phyloP scores from a whole-genome alignment of 1,140 invertebrate genomes.

The Diorhabda carinulata region DNA sequence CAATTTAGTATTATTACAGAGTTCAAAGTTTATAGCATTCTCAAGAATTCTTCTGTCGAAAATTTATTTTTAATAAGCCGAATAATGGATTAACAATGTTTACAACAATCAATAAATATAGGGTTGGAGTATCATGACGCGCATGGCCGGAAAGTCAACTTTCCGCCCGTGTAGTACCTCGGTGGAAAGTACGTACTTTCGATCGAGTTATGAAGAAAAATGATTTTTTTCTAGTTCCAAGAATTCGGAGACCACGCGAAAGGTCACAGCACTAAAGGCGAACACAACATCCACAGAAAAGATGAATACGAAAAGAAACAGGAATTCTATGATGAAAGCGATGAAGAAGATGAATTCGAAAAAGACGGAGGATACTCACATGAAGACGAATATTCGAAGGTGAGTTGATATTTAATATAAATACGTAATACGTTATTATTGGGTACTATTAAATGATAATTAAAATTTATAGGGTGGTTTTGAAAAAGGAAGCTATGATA shows the following conservation, averaged over 20 bases:
- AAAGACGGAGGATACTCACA: conserved; percentile 59
- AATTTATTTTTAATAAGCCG: no score
- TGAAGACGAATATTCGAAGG: conserved; percentile 54
- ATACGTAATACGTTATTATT: no score
- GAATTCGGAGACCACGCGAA: conserved; percentile 66
- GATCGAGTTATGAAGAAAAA: no score
- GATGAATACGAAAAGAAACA: conserved; percentile 71
- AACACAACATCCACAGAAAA: conserved; percentile 68
- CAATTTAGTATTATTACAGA: no score
- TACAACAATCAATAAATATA: no score
- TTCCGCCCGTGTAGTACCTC: no score
- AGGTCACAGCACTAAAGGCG: conserved; percentile 67
- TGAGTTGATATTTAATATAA: conserved; percentile 23
- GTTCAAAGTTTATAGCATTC: no score
- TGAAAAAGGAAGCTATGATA: conserved; percentile 49
- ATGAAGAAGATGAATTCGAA: conserved; percentile 62
- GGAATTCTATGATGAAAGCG: conserved; percentile 68
- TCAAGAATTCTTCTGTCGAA: no score
- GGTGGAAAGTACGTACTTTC: no score
- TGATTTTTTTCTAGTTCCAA: conserved; percentile 49
- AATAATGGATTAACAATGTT: no score
- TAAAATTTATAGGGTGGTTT: conserved; percentile 37
- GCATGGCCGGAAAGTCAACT: no score
- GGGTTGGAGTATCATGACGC: no score
- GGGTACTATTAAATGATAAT: neutral